Evolutionary conservation across 2,797 vertebrate genomes (phyloP), one percentile per base, ranked within the genome.

Genomic region (Pygocentrus nattereri): DNA sequence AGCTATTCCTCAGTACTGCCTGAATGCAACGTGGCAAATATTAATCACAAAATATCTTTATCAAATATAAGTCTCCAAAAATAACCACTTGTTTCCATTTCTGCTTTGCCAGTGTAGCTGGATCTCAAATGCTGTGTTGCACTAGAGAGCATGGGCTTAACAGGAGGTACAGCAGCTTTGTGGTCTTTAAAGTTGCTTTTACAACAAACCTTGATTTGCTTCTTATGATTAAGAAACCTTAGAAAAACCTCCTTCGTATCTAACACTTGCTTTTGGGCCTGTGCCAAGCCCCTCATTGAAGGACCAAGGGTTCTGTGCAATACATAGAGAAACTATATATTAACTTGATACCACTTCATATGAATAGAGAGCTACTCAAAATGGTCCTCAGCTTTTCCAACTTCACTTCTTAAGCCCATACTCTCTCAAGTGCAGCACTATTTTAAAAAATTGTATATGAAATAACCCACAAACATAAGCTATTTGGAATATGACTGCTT

Each of bases 1-100:
- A 68, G 61, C 16, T 41, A 5, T 68, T 23, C 47, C 61, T 65
- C 44, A 56, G 54, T 50, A 21, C 25, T 52, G 18, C 30, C 18
- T 61, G 34, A 75, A 68, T 49, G 31, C 8, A 64, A 13, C 27
- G 54, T 68, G 31, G 62, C 73, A 34, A 54, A 74, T 31, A 0
- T 74, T 18, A 10, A 59, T 44, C 56, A 59, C 5, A 27, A 54
- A n/a, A 76, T 81, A 49, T 67, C 44, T 25, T 73, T 71, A 58
- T 71, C 31, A 67, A 71, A 41, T 8, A 64, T 27, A 18, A 59
- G 5, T 59, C 2, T 69, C 2, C 30, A 8, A 2, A 16, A 25
- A 25, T 75, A 81, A 86, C 54, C 54, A 75, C 78, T 82, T 69
- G 16, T 54, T 30, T 23, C 12, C 76, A 18, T 74, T 78, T 68